These are phyloP conservation scores for Aphelenchoides besseyi DNA, from an alignment of 1,140 invertebrate species.

Conservation along the genomic window DNA sequence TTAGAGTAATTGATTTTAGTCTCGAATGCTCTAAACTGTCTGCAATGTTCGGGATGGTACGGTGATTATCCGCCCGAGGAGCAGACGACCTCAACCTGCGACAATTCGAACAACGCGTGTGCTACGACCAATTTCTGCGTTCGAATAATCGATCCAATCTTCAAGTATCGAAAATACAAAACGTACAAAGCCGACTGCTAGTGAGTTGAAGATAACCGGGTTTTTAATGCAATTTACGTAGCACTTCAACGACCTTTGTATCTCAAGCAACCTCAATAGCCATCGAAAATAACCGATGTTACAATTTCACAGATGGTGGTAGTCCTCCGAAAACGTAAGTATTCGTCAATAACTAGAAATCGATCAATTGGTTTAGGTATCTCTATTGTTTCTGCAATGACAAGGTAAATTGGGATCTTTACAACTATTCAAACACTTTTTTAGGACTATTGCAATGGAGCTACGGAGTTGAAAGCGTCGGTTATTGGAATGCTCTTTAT, in stretches of 20 bases:
- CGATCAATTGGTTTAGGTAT: neutral
- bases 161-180: neutral
- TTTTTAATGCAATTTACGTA: neutral
- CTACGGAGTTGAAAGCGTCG: neutral
- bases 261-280: constrained; percentile 9
- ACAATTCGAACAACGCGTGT: constrained; percentile 25
- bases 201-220: neutral
- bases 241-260: constrained; percentile 9
- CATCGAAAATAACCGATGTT: constrained; percentile 18
- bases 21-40: constrained; percentile 10
- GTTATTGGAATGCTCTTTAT: neutral
- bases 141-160: constrained; percentile 28
- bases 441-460: constrained; percentile 14
- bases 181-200: constrained; percentile 29
- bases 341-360: neutral
- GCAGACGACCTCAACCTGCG: neutral
- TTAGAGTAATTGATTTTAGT: constrained; percentile 1
- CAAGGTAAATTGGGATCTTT: neutral
- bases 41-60: constrained; percentile 26
- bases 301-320: constrained; percentile 23
- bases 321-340: constrained; percentile 23
- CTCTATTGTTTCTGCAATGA: constrained; percentile 12
- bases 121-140: constrained; percentile 21
- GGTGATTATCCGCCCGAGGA: constrained; percentile 16
- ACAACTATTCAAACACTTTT: neutral